A percentile compares a stretch with the other conserved stretches of the same genome.
These are phyloP conservation scores for Oostethus manadensis DNA, from an alignment of 2,113 vertebrate species.

Conservation along the genomic window DNA sequence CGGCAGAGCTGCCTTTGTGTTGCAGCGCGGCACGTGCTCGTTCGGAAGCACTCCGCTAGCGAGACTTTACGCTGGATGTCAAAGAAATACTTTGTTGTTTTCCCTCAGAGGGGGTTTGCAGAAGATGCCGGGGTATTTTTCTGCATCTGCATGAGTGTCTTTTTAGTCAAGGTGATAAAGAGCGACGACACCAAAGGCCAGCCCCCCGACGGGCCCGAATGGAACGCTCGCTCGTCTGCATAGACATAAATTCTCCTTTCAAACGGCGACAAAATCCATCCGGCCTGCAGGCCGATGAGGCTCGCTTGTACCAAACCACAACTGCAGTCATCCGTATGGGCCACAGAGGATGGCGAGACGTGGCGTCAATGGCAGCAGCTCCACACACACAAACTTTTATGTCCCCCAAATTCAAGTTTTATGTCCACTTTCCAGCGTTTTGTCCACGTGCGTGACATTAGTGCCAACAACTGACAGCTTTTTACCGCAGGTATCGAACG, in stretches of 20 bases:
- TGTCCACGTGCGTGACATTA: too few relatives aligned
- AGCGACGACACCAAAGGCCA: conserved; percentile 75
- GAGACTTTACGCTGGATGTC: too few relatives aligned
- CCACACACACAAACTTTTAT: conserved; percentile 11
- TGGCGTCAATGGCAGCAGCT: conserved; percentile 54
- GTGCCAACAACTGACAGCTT: too few relatives aligned
- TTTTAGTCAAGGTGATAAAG: conserved; percentile 20
- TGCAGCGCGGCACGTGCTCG: not conserved
- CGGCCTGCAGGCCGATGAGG: conserved; percentile 54
- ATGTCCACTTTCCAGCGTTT: too few relatives aligned
- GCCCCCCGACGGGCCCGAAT: conserved; percentile 69
- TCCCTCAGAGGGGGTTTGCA: too few relatives aligned
- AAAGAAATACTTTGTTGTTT: too few relatives aligned
- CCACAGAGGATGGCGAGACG: conserved; percentile 23
- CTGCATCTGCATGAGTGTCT: too few relatives aligned
- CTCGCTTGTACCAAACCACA: conserved; percentile 63
- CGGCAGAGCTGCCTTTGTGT: too few relatives aligned
- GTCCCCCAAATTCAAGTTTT: not conserved
- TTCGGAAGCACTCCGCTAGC: too few relatives aligned
- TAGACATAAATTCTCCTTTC: conserved; percentile 73
- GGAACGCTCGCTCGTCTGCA: conserved; percentile 71
- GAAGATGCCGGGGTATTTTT: too few relatives aligned
- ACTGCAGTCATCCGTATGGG: conserved; percentile 50
- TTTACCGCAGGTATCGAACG: too few relatives aligned
- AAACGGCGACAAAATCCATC: conserved; percentile 65